A percentile compares a stretch with the other conserved stretches of the same genome.
Evolutionary conservation across 2,888 invertebrate species (phyloP).

Genomic region (Silvanus unidentatus): DNA sequence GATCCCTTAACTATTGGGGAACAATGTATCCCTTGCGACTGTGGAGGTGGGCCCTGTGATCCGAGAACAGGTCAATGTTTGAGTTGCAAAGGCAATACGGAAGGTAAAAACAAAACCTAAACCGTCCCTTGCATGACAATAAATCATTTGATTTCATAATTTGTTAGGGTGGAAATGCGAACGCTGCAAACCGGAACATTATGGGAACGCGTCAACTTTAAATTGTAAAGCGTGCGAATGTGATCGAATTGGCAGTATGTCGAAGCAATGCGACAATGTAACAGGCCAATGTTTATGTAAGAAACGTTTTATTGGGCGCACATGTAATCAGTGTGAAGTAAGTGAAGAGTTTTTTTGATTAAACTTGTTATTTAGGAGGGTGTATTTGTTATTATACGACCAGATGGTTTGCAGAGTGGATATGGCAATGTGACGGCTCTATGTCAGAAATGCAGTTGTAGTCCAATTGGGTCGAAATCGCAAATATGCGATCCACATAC

Average conservation of each 20-base stretch:
- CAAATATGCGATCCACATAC: slow-evolving; percentile 65
- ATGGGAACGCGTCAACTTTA: slow-evolving; percentile 57
- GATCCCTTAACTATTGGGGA: slow-evolving; percentile 67
- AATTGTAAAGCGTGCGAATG: slow-evolving; percentile 74
- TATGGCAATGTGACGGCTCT: slow-evolving; percentile 71
- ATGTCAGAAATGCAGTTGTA: slow-evolving; percentile 77
- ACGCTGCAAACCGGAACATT: slow-evolving; percentile 60
- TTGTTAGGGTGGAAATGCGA: slow-evolving; percentile 59
- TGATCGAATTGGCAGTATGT: slow-evolving; percentile 65
- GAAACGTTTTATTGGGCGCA: slow-evolving; percentile 63
- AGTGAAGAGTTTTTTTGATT: slow-evolving; percentile 15
- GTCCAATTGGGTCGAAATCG: slow-evolving; percentile 58
- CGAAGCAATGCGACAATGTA: slow-evolving; percentile 62
- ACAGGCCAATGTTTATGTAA: slow-evolving; percentile 74
- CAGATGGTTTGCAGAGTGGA: slow-evolving; percentile 49
- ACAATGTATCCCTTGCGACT: slow-evolving; percentile 73
- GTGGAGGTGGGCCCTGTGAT: slow-evolving; percentile 84
- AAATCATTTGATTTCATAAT: slow-evolving; percentile 1
- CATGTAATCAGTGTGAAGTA: slow-evolving; percentile 63
- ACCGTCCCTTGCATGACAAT: not conserved
- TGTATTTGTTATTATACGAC: too few relatives aligned
- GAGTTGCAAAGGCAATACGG: slow-evolving; percentile 71
- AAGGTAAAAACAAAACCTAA: slow-evolving; percentile 41
- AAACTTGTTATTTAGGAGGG: not conserved
- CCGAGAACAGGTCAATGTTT: slow-evolving; percentile 78